Evolutionary conservation across 2,113 vertebrate genomes (phyloP).

Genomic region (Podarcis muralis): DNA sequence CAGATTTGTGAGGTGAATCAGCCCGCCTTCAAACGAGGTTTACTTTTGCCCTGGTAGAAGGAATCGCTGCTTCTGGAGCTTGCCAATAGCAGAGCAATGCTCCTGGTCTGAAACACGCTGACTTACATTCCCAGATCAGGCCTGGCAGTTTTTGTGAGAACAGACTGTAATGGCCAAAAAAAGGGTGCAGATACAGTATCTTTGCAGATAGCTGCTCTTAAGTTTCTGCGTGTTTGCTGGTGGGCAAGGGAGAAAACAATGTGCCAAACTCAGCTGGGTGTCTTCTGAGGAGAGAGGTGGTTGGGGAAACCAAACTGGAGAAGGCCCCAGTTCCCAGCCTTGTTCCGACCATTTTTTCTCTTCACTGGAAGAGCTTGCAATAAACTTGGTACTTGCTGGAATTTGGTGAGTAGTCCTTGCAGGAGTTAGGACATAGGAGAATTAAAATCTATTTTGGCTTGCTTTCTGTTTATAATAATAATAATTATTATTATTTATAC

Average conservation of each 20-base stretch:
- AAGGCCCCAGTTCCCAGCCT: neutral
- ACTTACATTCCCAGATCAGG: too few species aligned
- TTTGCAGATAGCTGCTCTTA: too few species aligned
- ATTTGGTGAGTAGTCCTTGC: neutral
- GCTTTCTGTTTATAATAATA: too few species aligned
- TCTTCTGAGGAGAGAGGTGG: neutral
- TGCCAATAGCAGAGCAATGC: neutral
- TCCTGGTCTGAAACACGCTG: neutral
- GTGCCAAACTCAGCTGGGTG: neutral
- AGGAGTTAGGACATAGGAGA: neutral
- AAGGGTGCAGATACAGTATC: neutral
- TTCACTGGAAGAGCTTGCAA: neutral
- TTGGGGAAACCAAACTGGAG: neutral
- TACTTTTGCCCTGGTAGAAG: neutral
- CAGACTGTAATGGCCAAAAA: neutral
- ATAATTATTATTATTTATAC: too few species aligned
- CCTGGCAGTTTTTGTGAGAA: neutral
- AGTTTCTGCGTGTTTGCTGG: too few species aligned
- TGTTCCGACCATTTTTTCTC: neutral
- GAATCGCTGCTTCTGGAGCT: neutral
- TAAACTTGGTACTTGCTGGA: too few species aligned
- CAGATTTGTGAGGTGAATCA: neutral
- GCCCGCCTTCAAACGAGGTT: neutral
- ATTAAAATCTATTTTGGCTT: neutral
- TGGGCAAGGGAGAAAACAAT: neutral